phyloP scores from a whole-genome alignment of 1,140 invertebrate species.

The Psix sp. region DNA sequence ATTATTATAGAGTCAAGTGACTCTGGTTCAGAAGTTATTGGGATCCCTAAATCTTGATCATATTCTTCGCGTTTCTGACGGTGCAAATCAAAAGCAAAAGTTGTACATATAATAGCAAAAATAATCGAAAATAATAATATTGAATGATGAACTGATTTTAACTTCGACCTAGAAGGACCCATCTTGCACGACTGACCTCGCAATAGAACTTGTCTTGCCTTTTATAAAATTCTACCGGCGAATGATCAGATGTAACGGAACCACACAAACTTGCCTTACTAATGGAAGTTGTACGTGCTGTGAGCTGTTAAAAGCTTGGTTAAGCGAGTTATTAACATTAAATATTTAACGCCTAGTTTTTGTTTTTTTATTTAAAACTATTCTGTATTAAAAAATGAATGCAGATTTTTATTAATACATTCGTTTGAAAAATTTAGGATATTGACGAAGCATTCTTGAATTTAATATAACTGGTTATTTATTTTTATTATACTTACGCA shows the following conservation, averaged over 20 bases:
- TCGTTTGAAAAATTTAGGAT: too few species aligned
- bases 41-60: slow-evolving; percentile 33
- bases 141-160: slow-evolving; percentile 10
- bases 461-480: too few species aligned
- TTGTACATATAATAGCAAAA: slow-evolving; percentile 20
- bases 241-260: slow-evolving; percentile 68
- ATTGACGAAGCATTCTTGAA: too few species aligned
- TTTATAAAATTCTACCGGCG: slow-evolving; percentile 72
- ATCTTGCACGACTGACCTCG: slow-evolving; percentile 62
- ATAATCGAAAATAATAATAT: slow-evolving; percentile 16
- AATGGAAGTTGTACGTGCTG: slow-evolving; percentile 34
- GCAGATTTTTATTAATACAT: too few species aligned
- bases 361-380: too few species aligned
- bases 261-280: slow-evolving; percentile 51
- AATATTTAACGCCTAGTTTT: too few species aligned
- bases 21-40: slow-evolving; percentile 46
- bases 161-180: slow-evolving; percentile 28
- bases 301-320: slow-evolving; percentile 20
- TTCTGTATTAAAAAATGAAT: too few species aligned
- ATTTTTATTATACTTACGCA: too few species aligned
- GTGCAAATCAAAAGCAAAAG: slow-evolving; percentile 16
- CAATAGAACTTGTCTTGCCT: slow-evolving; percentile 56
- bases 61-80: not conserved
- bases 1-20: slow-evolving; percentile 55
- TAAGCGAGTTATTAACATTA: slow-evolving; percentile 6